Conservation (phyloP, 2,797 vertebrate species). For the Anguilla anguilla region DNA sequence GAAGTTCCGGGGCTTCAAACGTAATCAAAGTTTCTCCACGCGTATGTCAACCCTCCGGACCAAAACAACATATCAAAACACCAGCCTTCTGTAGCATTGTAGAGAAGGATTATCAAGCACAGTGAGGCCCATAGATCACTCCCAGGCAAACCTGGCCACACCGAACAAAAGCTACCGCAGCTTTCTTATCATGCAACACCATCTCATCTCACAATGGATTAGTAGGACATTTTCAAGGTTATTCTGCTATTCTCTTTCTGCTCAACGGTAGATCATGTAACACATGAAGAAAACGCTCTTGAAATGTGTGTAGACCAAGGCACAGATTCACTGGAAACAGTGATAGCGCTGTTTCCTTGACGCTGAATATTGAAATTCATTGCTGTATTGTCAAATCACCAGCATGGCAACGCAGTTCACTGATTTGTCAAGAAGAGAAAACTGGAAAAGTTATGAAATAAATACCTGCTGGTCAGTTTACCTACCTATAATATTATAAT, state of each 20-base stretch:
- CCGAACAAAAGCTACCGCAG: background rate
- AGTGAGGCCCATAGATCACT: background rate
- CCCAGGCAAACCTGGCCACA: background rate
- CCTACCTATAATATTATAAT: too few relatives aligned
- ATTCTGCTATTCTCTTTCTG: background rate
- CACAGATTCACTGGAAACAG: too few relatives aligned
- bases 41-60: background rate
- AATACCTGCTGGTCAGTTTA: too few relatives aligned
- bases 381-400: too few relatives aligned
- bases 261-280: background rate
- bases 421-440: too few relatives aligned
- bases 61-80: background rate
- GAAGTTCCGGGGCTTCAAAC: background rate
- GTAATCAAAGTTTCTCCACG: background rate
- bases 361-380: too few relatives aligned
- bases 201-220: background rate
- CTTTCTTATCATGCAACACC: too few relatives aligned
- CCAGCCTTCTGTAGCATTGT: background rate
- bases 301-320: too few relatives aligned
- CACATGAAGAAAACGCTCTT: too few relatives aligned
- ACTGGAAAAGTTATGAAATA: too few relatives aligned
- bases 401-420: too few relatives aligned
- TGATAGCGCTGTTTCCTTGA: too few relatives aligned
- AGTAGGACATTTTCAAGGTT: background rate
- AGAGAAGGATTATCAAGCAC: background rate